These are phyloP conservation scores for Discoglossus pictus DNA, from an alignment of 2,797 vertebrate species.

Conservation along the genomic window DNA sequence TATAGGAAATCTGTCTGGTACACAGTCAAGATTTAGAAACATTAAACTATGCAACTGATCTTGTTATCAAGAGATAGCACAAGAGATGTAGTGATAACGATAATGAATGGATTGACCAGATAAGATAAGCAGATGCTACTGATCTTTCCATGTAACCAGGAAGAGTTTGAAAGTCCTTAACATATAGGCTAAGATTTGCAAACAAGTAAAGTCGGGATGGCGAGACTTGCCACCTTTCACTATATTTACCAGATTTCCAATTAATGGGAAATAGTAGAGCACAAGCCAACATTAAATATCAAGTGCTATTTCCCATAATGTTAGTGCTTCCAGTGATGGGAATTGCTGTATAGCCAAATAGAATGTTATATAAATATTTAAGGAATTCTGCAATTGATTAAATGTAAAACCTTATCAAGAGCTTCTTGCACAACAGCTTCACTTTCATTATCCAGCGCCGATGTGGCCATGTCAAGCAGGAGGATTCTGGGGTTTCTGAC, in stretches of 20 bases:
- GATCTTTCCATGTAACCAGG: neutral
- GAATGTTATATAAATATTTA: too few species aligned
- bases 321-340: too few species aligned
- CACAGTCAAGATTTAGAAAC: neutral
- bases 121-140: constrained; percentile 34
- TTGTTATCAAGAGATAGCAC: constrained; percentile 16
- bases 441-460: constrained; percentile 47
- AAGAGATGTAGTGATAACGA: constrained; percentile 4
- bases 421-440: constrained; percentile 42
- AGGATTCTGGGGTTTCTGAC: constrained; percentile 44
- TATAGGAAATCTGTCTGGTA: neutral
- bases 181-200: too few species aligned
- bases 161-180: too few species aligned
- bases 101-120: constrained; percentile 24
- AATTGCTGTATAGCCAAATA: too few species aligned
- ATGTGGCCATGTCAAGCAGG: constrained; percentile 45
- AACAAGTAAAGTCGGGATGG: too few species aligned
- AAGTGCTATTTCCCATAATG: too few species aligned
- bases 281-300: too few species aligned
- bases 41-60: neutral
- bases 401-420: constrained; percentile 59
- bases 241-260: too few species aligned
- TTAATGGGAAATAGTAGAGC: too few species aligned
- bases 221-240: too few species aligned
- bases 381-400: neutral